These are phyloP conservation scores for Heterotis niloticus DNA, from an alignment of 2,113 vertebrate genomes.

Conservation along the genomic window DNA sequence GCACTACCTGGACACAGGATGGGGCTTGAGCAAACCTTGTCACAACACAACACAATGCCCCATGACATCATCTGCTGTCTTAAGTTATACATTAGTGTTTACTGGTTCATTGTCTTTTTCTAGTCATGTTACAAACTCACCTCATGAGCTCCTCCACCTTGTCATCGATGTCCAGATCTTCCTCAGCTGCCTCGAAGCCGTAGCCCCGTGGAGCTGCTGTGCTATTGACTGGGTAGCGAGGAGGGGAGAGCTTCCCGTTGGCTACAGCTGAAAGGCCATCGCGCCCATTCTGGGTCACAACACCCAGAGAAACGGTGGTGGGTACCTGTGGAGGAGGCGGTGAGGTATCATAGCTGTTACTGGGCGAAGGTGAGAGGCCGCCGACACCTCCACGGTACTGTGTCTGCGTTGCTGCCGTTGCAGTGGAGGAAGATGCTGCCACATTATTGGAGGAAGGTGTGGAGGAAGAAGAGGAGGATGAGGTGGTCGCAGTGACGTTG, in stretches of 20 bases:
- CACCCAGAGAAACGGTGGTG: slow-evolving; percentile 55
- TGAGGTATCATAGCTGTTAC: slow-evolving; percentile 84
- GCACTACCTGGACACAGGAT: no score
- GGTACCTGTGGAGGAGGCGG: slow-evolving; percentile 69
- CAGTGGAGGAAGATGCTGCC: slow-evolving; percentile 70
- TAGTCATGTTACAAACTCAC: slow-evolving; percentile 54
- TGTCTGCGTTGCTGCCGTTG: slow-evolving; percentile 88
- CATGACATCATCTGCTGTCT: no score
- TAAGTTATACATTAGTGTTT: no score
- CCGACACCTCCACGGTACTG: slow-evolving; percentile 62
- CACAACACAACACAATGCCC: no score
- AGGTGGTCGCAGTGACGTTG: slow-evolving; percentile 11
- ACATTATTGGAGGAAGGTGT: slow-evolving; percentile 26
- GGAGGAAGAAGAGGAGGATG: slow-evolving; percentile 34
- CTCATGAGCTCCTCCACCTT: slow-evolving; percentile 98
- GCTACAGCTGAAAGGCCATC: slow-evolving; percentile 71
- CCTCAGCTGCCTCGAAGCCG: slow-evolving; percentile 84
- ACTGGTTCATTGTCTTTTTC: no score
- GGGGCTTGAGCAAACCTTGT: no score
- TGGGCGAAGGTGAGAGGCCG: slow-evolving; percentile 76
- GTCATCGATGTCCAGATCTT: slow-evolving; percentile 90
- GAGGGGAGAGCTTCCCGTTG: slow-evolving; percentile 92
- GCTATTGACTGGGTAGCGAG: slow-evolving; percentile 77
- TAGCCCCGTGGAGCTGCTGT: slow-evolving; percentile 71
- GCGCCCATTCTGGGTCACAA: slow-evolving; percentile 75